Base-by-base conservation (phyloP, 2,888 invertebrate species). In the Eulithis testata region DNA sequence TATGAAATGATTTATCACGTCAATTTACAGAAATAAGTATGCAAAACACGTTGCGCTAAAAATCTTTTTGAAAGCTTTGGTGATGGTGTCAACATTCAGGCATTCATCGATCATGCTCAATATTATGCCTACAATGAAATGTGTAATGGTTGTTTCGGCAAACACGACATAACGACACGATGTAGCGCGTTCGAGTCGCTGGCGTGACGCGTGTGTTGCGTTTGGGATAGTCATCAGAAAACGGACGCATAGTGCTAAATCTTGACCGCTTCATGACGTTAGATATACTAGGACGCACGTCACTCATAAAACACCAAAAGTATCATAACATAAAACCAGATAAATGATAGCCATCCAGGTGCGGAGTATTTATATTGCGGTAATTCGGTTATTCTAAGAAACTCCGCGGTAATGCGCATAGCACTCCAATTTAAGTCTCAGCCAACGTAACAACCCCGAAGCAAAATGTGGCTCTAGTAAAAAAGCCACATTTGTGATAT, bases 401-500 rank as follows among this genome's bases (percentile, higher is more conserved):
- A 31, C 6, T 6, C 31, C 6, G 5, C 31, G 6, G 8, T 11
- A 40, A 11, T 9, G 6, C 45, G 4, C n/a, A 9, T 9, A 47
- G 12, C 12, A 12, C 47, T 3, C 14, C 8, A 47, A 47, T 14
- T 40, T 11, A 14, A 53, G 14, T 9, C 36, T 37, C 5, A 7
- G 12, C 12, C 51, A 40, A 11, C 6, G 8, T 52, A 12, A 14
- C 3, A n/a, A 7, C 37, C 36, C 14, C 11, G 12, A 9, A 37
- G 12, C 37, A 43, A 55, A 55, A 44, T 11, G 4, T n/a, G 27
- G 40, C 4, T 43, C 54, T 14, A 9, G 11, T 43, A 37, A 12
- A 31, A 37, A 52, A 49, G 45, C 54, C 65, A 58, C 58, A 60
- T 65, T 67, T 57, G 58, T 67, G 55, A 53, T 60, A 68, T 60